These are phyloP conservation scores for Aphaenogaster floridana DNA, from an alignment of 1,140 invertebrate species.

Conservation along the genomic window DNA sequence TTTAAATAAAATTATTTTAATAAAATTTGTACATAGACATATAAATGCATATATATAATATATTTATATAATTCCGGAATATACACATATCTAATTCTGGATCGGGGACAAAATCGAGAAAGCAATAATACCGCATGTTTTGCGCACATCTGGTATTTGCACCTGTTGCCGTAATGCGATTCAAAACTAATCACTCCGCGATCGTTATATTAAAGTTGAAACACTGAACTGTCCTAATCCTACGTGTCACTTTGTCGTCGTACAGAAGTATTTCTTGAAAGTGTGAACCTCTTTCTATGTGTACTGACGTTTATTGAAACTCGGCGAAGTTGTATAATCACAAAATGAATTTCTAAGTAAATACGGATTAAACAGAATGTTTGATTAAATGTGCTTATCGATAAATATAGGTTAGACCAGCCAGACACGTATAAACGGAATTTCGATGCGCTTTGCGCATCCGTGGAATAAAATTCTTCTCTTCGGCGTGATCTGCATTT, in stretches of 20 bases:
- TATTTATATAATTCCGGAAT: not conserved
- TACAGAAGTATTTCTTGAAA: not conserved
- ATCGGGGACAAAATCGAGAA: not conserved
- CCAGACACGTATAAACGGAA: not conserved
- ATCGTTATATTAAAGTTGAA: slow-evolving; percentile 31
- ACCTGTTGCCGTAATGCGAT: slow-evolving; percentile 42
- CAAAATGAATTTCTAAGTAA: not conserved
- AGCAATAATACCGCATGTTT: not conserved
- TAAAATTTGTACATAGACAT: not conserved
- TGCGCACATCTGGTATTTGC: slow-evolving; percentile 23
- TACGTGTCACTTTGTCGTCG: not conserved
- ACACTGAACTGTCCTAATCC: not conserved
- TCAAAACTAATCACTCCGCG: not conserved
- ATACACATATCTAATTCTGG: not conserved
- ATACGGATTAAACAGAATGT: not conserved
- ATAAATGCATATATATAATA: not conserved
- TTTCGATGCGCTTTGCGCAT: slow-evolving; percentile 38
- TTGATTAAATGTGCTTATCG: slow-evolving; percentile 38
- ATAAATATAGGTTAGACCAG: slow-evolving; percentile 22
- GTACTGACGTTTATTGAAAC: not conserved
- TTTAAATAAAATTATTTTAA: not conserved
- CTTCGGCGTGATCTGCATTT: slow-evolving; percentile 53
- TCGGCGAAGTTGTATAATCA: slow-evolving; percentile 19
- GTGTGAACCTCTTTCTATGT: not conserved
- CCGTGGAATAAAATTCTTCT: slow-evolving; percentile 48